Evolutionary conservation across 2,113 vertebrate genomes (phyloP), one percentile per base, ranked within the genome.

Genomic region (Pitta sordida): DNA sequence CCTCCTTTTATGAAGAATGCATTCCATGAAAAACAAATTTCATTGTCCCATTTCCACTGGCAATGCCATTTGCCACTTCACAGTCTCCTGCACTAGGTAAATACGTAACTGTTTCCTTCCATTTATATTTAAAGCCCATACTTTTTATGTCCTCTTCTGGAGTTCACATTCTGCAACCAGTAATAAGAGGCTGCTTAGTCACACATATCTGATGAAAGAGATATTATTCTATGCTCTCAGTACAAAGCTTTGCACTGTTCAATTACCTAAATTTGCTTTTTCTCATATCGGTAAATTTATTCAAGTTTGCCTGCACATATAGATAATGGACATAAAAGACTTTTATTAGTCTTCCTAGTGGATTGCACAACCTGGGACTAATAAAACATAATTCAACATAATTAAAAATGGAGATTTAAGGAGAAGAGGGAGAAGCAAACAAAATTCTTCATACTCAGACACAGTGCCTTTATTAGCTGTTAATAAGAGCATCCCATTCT

Each of bases 181-280:
- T 26, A 91, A 60, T 34, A 79, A 91, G 41, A 70, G 29, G n/a
- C 79, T 81, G 80, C 68, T 93, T 93, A 93, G 75, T 86, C 85
- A 87, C 19, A 78, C 1, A 6, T 60, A 94, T 86, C 84, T 95
- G 81, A 58, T 73, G 76, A 81, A 84, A 87, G 55, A 83, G 84
- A 94, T 67, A 83, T n/a, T 69, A 92, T 39, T 92, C 63, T 68
- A 29, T 7, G 26, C 34, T 74, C 82, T 79, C 58, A 60, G 74
- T 74, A 93, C 58, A 81, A 83, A 83, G 87, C 76, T 96, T 41
- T 73, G 64, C 39, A 68, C 65, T 73, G 53, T 67, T 94, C 85
- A 88, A 77, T 79, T 90, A 90, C 14, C 65, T 77, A 69, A 73
- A 95, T 76, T 36, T 74, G 32, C 18, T 36, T 30, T 46, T 90